Evolutionary conservation across 2,797 vertebrate species (phyloP), one percentile per base, ranked within the genome.

Genomic region (Hephaestus fuliginosus): DNA sequence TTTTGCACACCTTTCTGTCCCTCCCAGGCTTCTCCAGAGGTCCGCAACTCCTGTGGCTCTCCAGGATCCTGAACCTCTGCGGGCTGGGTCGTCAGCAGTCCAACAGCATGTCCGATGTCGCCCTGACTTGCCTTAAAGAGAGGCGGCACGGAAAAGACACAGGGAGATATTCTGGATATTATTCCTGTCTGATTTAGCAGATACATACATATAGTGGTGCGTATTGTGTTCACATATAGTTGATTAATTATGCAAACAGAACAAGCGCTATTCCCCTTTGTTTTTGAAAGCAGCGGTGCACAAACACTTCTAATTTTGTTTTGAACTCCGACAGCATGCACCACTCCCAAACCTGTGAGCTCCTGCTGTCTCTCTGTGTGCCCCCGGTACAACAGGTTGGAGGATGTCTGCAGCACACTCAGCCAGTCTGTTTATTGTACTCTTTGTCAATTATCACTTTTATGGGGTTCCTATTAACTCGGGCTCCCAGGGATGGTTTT

Each of bases 81-180:
- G 43, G 96, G 85, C 53, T 95, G 95, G 0, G 92, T 82, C 0
- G 97, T 99, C 85, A 99, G 95, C 77, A 99, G 94, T 68, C 94
- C 95, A 41, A 99, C 96, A 0, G 98, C 98, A 80, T 97, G 97
- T 72, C 95, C 97, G 17, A 99, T 88, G 88, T 99, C 97, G 58
- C 97, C 97, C 78, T 97, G 96, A 86, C 97, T 97, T 80, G 96
- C 97, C 98, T 99, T 76, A 20, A 68, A 55, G 12, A 48, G 33
- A 64, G 1, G 2, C 1, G 1, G 78, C 8, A 66, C 17, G 14
- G 13, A 80, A 25, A 36, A 65, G 55, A 62, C 48, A 28, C 51
- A 17, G 53, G 11, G 5, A 55, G 18, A 65, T 58, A 68, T 48
- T 72, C 15, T 20, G 9, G 30, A 65, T 69, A 33, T 10, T 5